These are phyloP conservation scores for Rhegmatorhina hoffmannsi DNA, from an alignment of 2,113 vertebrate species.

Conservation along the genomic window DNA sequence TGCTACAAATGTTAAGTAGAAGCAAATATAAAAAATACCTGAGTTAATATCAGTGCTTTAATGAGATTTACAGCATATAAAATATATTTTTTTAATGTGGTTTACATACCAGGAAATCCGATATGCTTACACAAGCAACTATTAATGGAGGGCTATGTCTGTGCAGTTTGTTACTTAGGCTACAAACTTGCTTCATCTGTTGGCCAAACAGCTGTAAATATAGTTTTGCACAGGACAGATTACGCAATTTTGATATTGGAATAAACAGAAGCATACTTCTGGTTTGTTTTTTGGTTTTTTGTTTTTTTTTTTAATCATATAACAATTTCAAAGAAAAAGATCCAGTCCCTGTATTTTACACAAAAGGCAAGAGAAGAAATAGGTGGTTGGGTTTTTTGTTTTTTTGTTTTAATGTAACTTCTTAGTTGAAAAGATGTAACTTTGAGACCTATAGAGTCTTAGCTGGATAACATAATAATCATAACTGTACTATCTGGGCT, in stretches of 20 bases:
- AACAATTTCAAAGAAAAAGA: background rate
- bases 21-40: background rate
- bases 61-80: constrained; percentile 6
- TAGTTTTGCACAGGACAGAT: background rate
- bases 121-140: constrained; percentile 4
- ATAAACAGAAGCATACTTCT: background rate
- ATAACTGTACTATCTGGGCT: background rate
- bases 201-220: background rate
- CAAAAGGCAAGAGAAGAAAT: background rate
- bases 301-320: no score
- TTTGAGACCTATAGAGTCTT: background rate
- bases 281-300: background rate
- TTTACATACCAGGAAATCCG: constrained; percentile 14
- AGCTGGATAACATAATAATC: background rate
- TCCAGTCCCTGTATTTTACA: background rate
- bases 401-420: background rate
- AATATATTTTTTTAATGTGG: background rate
- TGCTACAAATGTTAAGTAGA: background rate
- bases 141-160: background rate
- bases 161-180: background rate
- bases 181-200: background rate
- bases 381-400: background rate
- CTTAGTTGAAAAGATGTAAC: background rate
- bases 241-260: background rate
- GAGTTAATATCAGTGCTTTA: background rate